Conservation (phyloP, 2,797 vertebrate species). For the Cynopterus sphinx region DNA sequence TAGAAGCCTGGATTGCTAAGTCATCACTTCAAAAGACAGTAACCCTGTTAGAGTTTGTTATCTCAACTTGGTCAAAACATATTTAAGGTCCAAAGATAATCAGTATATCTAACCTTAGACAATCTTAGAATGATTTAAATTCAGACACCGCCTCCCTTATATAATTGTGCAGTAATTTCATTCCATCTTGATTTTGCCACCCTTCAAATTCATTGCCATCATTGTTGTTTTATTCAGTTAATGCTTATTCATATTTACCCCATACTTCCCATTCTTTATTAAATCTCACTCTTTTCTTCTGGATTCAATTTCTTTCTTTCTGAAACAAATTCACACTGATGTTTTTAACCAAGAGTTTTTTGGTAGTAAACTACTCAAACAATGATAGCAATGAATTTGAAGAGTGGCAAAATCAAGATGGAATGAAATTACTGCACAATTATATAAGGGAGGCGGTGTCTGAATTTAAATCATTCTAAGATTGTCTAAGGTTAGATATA, state of each 20-base stretch:
- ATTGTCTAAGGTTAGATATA: background rate
- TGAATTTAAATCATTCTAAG: background rate
- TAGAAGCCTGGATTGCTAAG: no score
- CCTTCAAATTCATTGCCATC: background rate
- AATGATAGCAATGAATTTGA: rapidly evolving
- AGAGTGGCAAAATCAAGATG: background rate
- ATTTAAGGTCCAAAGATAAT: background rate
- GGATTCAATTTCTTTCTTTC: background rate
- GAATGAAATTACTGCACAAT: background rate
- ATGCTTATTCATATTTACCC: background rate
- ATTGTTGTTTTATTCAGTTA: rapidly evolving
- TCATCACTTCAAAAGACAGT: background rate
- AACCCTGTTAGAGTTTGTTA: background rate
- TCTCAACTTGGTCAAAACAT: background rate
- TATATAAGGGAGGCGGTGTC: background rate
- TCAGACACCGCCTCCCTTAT: background rate
- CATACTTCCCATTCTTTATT: background rate
- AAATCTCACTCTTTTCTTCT: background rate
- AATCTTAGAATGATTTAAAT: background rate
- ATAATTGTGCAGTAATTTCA: background rate
- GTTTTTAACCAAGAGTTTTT: background rate
- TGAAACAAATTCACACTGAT: background rate
- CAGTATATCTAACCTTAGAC: background rate
- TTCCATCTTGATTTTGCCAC: background rate
- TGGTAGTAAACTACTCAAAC: background rate